These are phyloP conservation scores for Capitella teleta DNA, from an alignment of 1,140 invertebrate species.

Conservation along the genomic window DNA sequence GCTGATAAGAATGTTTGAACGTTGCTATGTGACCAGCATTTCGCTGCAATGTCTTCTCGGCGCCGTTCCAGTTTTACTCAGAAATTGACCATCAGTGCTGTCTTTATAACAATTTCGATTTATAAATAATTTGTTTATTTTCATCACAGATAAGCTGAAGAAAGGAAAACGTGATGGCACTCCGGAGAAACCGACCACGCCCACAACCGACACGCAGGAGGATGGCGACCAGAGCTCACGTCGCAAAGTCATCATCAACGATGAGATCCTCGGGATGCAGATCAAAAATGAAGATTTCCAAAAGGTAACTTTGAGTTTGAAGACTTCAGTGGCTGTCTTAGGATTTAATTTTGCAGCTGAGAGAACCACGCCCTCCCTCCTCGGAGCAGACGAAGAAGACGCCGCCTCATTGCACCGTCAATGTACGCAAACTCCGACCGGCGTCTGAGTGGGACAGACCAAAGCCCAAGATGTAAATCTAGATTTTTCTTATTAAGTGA, in stretches of 20 bases:
- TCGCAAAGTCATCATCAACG: conserved; percentile 31
- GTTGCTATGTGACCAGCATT: too few relatives aligned
- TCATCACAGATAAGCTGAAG: conserved; percentile 23
- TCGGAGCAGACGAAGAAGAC: conserved; percentile 6
- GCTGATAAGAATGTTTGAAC: too few relatives aligned
- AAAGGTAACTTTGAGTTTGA: conserved; percentile 20
- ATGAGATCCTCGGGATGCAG: conserved; percentile 32
- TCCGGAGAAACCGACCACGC: conserved; percentile 32
- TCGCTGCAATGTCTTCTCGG: too few relatives aligned
- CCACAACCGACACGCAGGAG: conserved; percentile 24
- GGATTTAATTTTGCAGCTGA: conserved; percentile 14
- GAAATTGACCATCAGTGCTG: too few relatives aligned
- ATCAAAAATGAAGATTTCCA: conserved; percentile 34
- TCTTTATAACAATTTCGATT: too few relatives aligned
- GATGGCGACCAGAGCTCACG: conserved; percentile 17
- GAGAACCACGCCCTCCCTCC: conserved; percentile 20
- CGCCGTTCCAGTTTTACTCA: too few relatives aligned
- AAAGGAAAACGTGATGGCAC: conserved; percentile 26
- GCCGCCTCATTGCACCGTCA: conserved; percentile 13
- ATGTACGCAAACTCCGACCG: conserved; percentile 27
- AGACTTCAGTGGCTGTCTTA: too few relatives aligned
- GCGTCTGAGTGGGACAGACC: conserved; percentile 22
- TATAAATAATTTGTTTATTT: conserved; percentile 2
- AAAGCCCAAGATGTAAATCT: conserved; percentile 21
- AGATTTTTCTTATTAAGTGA: not conserved